These are phyloP conservation scores for Tricholaema leucomelas DNA, from an alignment of 2,113 vertebrate species.

Conservation along the genomic window DNA sequence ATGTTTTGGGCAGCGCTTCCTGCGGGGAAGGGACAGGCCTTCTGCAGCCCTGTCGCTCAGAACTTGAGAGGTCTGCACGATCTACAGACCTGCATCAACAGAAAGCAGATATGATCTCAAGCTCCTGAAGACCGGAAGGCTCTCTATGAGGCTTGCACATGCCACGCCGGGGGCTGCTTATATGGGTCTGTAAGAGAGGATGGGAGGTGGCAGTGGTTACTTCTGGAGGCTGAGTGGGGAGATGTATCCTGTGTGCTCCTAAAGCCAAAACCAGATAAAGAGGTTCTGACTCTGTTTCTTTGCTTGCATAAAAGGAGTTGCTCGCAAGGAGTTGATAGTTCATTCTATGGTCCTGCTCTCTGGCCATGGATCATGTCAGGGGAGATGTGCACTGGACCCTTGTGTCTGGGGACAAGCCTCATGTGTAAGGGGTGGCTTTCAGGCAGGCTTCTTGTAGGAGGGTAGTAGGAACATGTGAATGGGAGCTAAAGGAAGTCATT, in stretches of 20 bases:
- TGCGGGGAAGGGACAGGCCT: neutral
- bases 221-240: neutral
- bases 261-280: neutral
- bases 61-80: neutral
- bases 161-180: neutral
- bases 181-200: neutral
- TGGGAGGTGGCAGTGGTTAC: neutral
- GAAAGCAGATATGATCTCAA: neutral
- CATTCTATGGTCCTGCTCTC: neutral
- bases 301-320: neutral
- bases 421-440: neutral
- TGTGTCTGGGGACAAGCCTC: neutral
- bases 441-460: neutral
- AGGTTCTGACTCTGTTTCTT: neutral
- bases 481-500: neutral
- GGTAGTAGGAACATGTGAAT: neutral
- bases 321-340: neutral
- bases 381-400: no score
- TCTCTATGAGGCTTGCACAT: neutral
- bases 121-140: neutral
- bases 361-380: neutral
- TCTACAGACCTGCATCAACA: neutral
- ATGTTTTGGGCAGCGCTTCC: neutral
- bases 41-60: neutral
- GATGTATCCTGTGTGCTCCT: neutral